Evolutionary conservation across 2,113 vertebrate genomes (phyloP).

Genomic region (Plectropomus leopardus): DNA sequence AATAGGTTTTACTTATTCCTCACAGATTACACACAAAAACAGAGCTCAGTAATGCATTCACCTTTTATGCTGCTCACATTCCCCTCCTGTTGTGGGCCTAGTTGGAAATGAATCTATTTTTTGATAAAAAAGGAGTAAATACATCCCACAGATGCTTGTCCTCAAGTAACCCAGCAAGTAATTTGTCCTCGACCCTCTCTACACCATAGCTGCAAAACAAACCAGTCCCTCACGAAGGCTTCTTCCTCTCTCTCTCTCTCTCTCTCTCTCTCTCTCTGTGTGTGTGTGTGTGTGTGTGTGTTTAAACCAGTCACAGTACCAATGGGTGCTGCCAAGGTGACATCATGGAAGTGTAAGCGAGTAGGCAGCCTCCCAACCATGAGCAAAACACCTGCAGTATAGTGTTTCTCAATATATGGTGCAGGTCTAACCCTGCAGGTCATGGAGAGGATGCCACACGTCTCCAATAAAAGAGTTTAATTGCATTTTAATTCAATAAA

Average conservation of each 20-base stretch:
- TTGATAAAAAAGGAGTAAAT: too few relatives aligned
- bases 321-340: neutral
- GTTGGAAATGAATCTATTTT: too few relatives aligned
- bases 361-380: neutral
- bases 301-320: neutral
- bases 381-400: neutral
- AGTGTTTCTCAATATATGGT: neutral
- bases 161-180: neutral
- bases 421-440: neutral
- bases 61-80: too few relatives aligned
- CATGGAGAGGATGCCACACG: neutral
- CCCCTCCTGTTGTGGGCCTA: too few relatives aligned
- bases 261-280: neutral
- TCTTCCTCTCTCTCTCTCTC: too few relatives aligned
- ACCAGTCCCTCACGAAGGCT: neutral
- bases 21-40: too few relatives aligned
- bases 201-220: constrained; percentile 19
- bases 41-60: too few relatives aligned
- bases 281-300: neutral
- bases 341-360: neutral
- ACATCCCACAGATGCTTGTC: neutral
- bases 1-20: too few relatives aligned
- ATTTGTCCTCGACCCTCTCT: neutral
- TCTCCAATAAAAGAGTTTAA: too few relatives aligned
- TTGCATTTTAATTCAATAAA: neutral